phyloP scores from a whole-genome alignment of 2,113 vertebrate genomes.

The Pungitius pungitius region DNA sequence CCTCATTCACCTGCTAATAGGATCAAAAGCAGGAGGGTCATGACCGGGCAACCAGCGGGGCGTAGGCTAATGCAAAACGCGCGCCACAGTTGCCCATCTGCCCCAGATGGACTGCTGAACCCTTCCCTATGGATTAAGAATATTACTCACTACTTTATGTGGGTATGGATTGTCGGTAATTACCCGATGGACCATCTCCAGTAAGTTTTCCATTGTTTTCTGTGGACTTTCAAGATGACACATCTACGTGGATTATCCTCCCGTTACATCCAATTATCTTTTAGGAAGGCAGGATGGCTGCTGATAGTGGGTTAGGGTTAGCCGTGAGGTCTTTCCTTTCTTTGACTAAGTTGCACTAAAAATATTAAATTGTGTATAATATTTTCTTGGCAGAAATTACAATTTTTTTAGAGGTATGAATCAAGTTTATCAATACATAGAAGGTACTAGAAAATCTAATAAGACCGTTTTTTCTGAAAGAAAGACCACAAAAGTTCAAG shows the following conservation, averaged over 20 bases:
- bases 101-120: constrained; percentile 55
- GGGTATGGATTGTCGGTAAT: constrained; percentile 56
- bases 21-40: constrained; percentile 76
- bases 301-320: neutral
- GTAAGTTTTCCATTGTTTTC: constrained; percentile 72
- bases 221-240: constrained; percentile 73
- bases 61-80: constrained; percentile 62
- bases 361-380: neutral
- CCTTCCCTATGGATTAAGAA: constrained; percentile 65
- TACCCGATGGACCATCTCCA: constrained; percentile 49
- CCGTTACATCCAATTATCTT: constrained; percentile 44
- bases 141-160: constrained; percentile 52
- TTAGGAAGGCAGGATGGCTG: neutral
- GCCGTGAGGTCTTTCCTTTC: neutral
- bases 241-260: constrained; percentile 67
- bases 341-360: neutral
- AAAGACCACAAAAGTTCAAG: neutral
- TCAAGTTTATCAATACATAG: neutral
- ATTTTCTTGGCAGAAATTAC: neutral
- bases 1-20: constrained; percentile 77
- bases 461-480: neutral
- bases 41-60: constrained; percentile 45
- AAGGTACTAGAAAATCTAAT: neutral
- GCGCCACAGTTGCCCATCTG: constrained; percentile 74
- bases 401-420: neutral